phyloP scores from a whole-genome alignment of 2,797 vertebrate genomes.

The Mallotus villosus region DNA sequence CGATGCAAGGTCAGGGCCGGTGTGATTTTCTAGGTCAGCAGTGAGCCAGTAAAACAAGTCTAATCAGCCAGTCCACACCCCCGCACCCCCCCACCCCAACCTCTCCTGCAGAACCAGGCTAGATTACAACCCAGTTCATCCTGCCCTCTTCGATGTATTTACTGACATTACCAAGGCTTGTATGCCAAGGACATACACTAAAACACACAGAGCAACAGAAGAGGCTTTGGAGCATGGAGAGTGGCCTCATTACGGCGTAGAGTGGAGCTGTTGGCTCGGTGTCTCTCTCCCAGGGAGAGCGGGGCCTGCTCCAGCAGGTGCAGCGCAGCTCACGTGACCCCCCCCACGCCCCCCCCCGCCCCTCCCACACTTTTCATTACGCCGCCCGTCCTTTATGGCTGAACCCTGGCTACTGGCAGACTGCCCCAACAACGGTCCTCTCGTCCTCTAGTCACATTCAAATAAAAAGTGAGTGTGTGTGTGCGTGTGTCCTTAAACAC shows the following conservation, averaged over 20 bases:
- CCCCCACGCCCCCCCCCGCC: conserved; percentile 35
- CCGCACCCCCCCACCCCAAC: conserved; percentile 27
- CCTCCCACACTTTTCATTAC: conserved; percentile 58
- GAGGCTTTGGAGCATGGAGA: conserved; percentile 54
- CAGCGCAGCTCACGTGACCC: conserved; percentile 36
- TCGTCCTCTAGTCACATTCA: conserved; percentile 7
- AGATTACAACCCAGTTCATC: conserved; percentile 64
- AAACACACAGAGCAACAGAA: conserved; percentile 51
- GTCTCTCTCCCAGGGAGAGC: conserved; percentile 43
- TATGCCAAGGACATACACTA: conserved; percentile 60
- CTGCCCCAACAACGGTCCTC: conserved; percentile 32
- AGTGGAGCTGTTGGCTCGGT: conserved; percentile 50
- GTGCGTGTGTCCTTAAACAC: conserved; percentile 8
- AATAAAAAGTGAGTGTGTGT: neutral
- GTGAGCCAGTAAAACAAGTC: conserved; percentile 66
- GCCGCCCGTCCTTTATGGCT: conserved; percentile 52
- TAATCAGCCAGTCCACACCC: conserved; percentile 54
- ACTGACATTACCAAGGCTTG: conserved; percentile 66
- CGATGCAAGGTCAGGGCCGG: conserved; percentile 76
- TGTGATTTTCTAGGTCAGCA: conserved; percentile 69
- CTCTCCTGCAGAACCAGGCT: conserved; percentile 51
- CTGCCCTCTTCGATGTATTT: conserved; percentile 57
- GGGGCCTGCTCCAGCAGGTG: conserved; percentile 67
- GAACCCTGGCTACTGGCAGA: conserved; percentile 49
- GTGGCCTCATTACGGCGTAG: conserved; percentile 64